Evolutionary conservation across 1,140 invertebrate species (phyloP).

Genomic region (Neodiprion fabricii): DNA sequence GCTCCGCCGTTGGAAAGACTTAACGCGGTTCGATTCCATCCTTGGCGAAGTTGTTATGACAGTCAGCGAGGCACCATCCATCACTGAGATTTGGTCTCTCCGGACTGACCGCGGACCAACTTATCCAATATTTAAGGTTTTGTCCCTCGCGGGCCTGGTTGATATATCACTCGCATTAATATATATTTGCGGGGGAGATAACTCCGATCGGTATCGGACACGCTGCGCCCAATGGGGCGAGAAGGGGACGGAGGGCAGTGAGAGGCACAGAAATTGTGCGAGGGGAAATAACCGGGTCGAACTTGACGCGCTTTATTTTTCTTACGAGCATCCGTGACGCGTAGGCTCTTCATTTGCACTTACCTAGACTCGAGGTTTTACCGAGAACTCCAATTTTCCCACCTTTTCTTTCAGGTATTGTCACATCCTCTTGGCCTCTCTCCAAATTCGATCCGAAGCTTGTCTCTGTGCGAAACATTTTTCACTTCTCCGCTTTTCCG

Average conservation of each 20-base stretch:
- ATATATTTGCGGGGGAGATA: conserved; percentile 63
- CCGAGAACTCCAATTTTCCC: not conserved
- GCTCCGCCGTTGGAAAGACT: not conserved
- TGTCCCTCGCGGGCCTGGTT: conserved; percentile 57
- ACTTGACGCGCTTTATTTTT: not conserved
- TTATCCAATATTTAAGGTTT: conserved; percentile 65
- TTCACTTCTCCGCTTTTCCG: not conserved
- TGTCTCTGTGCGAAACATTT: too few relatives aligned
- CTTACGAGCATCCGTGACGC: too few relatives aligned
- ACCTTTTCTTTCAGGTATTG: too few relatives aligned
- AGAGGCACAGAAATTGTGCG: not conserved
- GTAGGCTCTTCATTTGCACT: not conserved
- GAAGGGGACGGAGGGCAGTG: not conserved
- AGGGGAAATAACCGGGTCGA: not conserved
- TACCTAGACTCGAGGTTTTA: not conserved
- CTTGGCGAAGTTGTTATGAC: conserved; percentile 58
- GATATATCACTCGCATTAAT: conserved; percentile 64
- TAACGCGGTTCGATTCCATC: conserved; percentile 25
- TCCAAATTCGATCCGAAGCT: too few relatives aligned
- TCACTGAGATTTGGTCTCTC: conserved; percentile 60
- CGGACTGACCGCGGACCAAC: conserved; percentile 52
- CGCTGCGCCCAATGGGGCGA: not conserved
- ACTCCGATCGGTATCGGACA: conserved; percentile 35
- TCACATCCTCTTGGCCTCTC: too few relatives aligned
- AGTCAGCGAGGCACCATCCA: conserved; percentile 59